phyloP scores from a whole-genome alignment of 2,113 vertebrate species.

The Oreochromis aureus region DNA sequence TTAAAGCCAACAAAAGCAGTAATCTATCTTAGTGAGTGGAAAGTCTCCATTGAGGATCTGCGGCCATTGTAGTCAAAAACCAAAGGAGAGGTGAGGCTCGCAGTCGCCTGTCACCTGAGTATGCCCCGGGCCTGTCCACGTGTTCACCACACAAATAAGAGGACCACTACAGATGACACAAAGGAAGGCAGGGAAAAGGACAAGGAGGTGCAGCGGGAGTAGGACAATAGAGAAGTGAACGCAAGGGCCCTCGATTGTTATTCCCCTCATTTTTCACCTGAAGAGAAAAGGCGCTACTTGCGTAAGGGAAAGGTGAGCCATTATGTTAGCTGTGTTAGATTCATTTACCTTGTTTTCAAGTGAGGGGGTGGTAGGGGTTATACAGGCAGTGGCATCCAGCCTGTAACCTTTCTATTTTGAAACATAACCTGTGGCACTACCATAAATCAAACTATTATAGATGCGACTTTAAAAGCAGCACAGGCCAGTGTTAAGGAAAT shows the following conservation, averaged over 20 bases:
- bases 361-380: not conserved
- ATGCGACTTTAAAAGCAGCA: not conserved
- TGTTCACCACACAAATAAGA: constrained; percentile 35
- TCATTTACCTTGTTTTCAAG: not conserved
- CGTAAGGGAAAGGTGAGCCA: not conserved
- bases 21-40: constrained; percentile 30
- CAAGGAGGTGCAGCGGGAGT: not conserved
- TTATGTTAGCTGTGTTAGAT: not conserved
- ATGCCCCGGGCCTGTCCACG: constrained; percentile 27
- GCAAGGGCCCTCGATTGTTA: constrained; percentile 5
- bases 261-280: constrained; percentile 17
- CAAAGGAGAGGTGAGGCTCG: constrained; percentile 50
- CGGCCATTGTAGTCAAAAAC: constrained; percentile 55
- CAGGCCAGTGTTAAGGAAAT: not conserved
- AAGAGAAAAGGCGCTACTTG: not conserved
- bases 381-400: not conserved
- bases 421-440: not conserved
- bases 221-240: constrained; percentile 9
- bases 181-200: constrained; percentile 20
- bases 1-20: constrained; percentile 30
- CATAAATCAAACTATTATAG: not conserved
- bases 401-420: not conserved
- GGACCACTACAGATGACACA: constrained; percentile 41
- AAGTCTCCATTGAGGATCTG: constrained; percentile 21
- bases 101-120: constrained; percentile 57